Percentiles rank a stretch among this genome's conserved stretches.
phyloP scores from a whole-genome alignment of 92 coral and sea anemone genomes.

The Epizoanthus illoricatus region DNA sequence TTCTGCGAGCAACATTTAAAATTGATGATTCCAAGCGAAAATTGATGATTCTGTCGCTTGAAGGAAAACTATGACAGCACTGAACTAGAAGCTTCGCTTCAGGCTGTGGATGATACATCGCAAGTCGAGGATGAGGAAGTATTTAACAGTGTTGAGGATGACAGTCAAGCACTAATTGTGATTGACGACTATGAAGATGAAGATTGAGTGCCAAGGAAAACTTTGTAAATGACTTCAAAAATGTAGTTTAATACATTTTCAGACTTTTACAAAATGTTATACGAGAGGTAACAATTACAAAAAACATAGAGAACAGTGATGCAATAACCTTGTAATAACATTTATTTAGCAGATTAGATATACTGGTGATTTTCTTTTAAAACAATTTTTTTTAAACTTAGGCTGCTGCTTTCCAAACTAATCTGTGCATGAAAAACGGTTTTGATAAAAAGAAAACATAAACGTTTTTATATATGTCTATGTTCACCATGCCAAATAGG shows the following conservation, averaged over 20 bases:
- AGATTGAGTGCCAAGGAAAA: constrained; percentile 11
- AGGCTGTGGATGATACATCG: constrained; percentile 29
- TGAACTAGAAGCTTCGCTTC: constrained; percentile 18
- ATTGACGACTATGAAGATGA: constrained; percentile 8
- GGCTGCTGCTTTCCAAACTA: too few relatives aligned
- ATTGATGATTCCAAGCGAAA: constrained; percentile 34
- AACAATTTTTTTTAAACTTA: not conserved
- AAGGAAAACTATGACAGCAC: constrained; percentile 10
- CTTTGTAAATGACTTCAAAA: constrained; percentile 11
- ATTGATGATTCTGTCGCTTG: constrained; percentile 27
- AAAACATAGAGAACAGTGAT: not conserved
- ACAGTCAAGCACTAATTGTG: constrained; percentile 15
- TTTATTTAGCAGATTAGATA: not conserved
- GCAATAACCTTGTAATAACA: too few relatives aligned
- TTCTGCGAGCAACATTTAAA: constrained; percentile 35
- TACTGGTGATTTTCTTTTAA: not conserved
- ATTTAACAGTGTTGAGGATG: not conserved
- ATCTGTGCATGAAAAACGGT: too few relatives aligned
- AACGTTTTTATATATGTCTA: too few relatives aligned
- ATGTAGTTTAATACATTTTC: not conserved
- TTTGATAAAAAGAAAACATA: too few relatives aligned
- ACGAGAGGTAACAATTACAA: constrained; percentile 19
- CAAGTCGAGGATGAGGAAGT: constrained; percentile 15
- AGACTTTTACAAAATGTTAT: constrained; percentile 1
- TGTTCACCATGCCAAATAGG: too few relatives aligned